Base-by-base conservation (phyloP, 1,140 invertebrate genomes). In the Latrodectus geometricus region DNA sequence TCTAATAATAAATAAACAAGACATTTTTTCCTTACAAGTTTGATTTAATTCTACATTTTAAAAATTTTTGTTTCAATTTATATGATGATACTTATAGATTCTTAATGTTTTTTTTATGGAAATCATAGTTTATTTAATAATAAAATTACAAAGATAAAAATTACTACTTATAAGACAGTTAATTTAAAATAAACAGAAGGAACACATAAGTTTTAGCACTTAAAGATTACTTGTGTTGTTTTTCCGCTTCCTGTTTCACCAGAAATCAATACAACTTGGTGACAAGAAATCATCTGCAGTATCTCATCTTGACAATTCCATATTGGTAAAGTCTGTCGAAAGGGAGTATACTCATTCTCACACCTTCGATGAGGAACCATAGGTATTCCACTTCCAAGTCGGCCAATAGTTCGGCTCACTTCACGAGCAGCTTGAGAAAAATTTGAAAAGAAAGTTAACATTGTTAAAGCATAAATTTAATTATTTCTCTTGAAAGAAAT, bases 191-290 rank as follows among this genome's bases (percentile, higher is more conserved):
- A n/a, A 65, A 65, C 1, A 65, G n/a, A 65, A 65, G 1, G 12
- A 15, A n/a, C 7, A 7, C n/a, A 65, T 61, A 61, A 65, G 12
- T n/a, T 65, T 14, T 4, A 65, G 7, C 7, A 65, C 7, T 65
- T 3, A 23, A 69, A 48, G 48, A 0, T 97, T 70, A 93, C 93
- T 90, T 94, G 93, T 54, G 94, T 94, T 11, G 93, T 94, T 91
- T 94, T 94, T 88, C 97, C 97, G 90, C 96, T 98, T 21, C 97
- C 97, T 0, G 97, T 98, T 88, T 97, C 97, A 79, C 97, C 97
- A 70, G 95, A 93, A 80, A 98, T 96, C 35, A 98, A 95, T 61
- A 97, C 93, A 2, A 98, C 95, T 7, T 96, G 93, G 91, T 96
- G 95, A 0, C 97, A 95, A 88, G 96, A 95, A 79, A 98, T 96